Conservation (phyloP, 2,113 vertebrate species). For the Butastur rufipennis region DNA sequence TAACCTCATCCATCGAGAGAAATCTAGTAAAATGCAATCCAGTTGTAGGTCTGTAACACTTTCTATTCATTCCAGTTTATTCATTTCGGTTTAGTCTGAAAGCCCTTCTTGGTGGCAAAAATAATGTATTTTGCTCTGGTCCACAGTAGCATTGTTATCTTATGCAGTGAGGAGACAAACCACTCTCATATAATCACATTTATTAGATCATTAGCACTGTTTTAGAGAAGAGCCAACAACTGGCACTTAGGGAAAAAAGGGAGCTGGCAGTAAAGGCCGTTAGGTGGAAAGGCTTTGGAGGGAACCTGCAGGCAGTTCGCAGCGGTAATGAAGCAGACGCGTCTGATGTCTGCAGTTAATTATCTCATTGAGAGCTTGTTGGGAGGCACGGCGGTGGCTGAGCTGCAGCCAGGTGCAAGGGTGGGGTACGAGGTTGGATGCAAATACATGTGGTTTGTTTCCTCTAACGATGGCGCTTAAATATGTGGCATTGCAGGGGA, state of each 20-base stretch:
- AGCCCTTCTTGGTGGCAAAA: background rate
- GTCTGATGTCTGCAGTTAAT: background rate
- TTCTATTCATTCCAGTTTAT: background rate
- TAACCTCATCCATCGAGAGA: background rate
- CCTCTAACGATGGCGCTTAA: background rate
- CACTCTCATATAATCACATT: background rate
- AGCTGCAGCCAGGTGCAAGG: background rate
- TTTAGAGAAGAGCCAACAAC: background rate
- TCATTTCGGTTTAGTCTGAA: background rate
- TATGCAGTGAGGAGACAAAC: background rate
- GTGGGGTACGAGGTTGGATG: fast-evolving
- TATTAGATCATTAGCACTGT: background rate
- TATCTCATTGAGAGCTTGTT: slow-evolving; percentile 13
- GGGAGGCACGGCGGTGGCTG: background rate
- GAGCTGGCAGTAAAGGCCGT: background rate
- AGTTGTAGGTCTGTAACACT: background rate
- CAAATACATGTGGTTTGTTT: fast-evolving
- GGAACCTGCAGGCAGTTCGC: background rate
- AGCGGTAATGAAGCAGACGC: slow-evolving; percentile 25
- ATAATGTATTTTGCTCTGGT: background rate
- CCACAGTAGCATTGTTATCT: background rate
- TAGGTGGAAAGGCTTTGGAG: background rate
- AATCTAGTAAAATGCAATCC: background rate
- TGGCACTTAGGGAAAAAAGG: background rate
- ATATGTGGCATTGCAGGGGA: background rate